These are phyloP conservation scores for Cynocephalus volans DNA, from an alignment of 2,113 vertebrate species.

Conservation along the genomic window DNA sequence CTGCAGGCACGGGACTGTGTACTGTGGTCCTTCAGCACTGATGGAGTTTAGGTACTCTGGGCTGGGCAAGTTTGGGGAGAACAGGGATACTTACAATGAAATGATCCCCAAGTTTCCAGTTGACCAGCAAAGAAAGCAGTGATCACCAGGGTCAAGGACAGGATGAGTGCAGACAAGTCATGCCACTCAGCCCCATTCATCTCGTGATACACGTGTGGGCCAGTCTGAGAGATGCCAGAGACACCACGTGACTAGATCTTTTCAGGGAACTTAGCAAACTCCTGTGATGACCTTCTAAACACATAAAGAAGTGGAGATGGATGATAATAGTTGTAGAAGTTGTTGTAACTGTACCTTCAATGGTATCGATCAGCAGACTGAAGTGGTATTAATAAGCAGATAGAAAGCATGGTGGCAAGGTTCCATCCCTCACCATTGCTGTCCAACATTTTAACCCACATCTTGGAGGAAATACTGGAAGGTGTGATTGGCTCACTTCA, in stretches of 20 bases:
- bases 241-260: no score
- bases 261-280: not conserved
- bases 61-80: no score
- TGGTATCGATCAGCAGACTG: not conserved
- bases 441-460: no score
- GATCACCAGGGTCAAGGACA: accelerated
- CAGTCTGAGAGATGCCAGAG: not conserved
- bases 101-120: not conserved
- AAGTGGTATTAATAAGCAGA: not conserved
- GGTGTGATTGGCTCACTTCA: not conserved
- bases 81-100: accelerated
- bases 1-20: accelerated
- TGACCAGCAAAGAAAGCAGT: not conserved
- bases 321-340: not conserved
- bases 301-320: not conserved
- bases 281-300: not conserved
- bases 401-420: not conserved
- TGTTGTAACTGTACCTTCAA: not conserved
- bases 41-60: not conserved
- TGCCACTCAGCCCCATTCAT: accelerated
- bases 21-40: no score
- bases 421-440: no score
- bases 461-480: not conserved
- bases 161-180: not conserved
- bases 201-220: not conserved